These are phyloP conservation scores for Zaprionus africanus DNA, from an alignment of 1,140 invertebrate species.

Conservation along the genomic window DNA sequence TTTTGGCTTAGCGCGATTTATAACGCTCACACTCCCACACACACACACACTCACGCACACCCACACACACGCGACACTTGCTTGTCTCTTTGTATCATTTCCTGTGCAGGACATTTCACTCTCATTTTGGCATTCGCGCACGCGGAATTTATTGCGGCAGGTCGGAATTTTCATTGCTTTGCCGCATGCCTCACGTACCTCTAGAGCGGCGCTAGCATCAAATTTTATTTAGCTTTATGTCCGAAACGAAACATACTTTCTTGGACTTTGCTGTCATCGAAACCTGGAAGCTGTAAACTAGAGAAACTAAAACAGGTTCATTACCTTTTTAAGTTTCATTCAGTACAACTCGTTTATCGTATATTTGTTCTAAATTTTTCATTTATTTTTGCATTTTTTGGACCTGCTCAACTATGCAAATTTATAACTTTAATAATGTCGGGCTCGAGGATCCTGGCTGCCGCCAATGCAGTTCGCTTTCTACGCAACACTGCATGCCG, in stretches of 20 bases:
- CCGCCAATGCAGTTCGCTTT: not conserved
- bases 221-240: slow-evolving; percentile 1
- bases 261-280: not conserved
- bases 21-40: slow-evolving; percentile 42
- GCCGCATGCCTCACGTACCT: not conserved
- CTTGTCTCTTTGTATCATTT: slow-evolving; percentile 4
- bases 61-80: not conserved
- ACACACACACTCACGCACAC: not conserved
- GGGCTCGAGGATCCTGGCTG: not conserved
- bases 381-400: no score
- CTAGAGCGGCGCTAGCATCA: not conserved
- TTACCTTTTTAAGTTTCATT: not conserved
- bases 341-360: not conserved
- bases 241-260: not conserved
- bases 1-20: slow-evolving; percentile 78
- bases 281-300: not conserved
- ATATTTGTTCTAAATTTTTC: not conserved
- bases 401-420: not conserved
- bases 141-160: slow-evolving; percentile 82
- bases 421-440: not conserved
- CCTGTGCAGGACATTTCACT: slow-evolving; percentile 60
- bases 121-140: slow-evolving; percentile 63
- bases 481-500: not conserved
- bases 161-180: slow-evolving; percentile 79
- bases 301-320: not conserved